Base-by-base conservation (phyloP, 2,797 vertebrate species). In the Manis pentadactyla region DNA sequence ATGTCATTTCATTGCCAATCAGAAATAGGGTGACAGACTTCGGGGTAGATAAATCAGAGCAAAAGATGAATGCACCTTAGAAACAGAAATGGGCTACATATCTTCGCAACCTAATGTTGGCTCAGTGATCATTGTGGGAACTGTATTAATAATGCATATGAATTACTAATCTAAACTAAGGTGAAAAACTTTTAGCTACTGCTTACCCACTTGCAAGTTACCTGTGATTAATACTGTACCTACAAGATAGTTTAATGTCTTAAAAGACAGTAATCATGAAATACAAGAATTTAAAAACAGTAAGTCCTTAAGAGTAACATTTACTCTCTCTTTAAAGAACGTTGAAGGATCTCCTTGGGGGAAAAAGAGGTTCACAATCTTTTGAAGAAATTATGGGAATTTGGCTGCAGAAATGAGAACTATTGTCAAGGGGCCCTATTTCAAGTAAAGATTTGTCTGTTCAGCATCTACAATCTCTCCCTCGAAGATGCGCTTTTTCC, bases 251-350 rank as follows among this genome's bases (percentile, higher is more conserved):
- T 77, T 46, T 46, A 46, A 46, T 73, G n/a, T 73, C 95, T 93
- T 71, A 31, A 92, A 92, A 75, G 61, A 78, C 27, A 92, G 25
- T 61, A 93, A 85, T 83, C 94, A 89, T n/a, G 91, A 75, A 92
- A 71, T 51, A 91, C 27, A 78, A 63, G 37, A 94, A 91, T 37
- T 94, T 86, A 59, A 97, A 92, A 96, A 94, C 27, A 92, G 8
- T 34, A 96, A 73, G 66, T 84, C 37, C 27, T 95, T 94, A 94
- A 87, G 79, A 93, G 59, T 96, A 95, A 93, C 39, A 96, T 85
- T 84, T 79, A 66, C 1, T 93, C 14, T 61, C 46, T 96, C 39
- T 88, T 94, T 97, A 93, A 87, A 71, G 61, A 87, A 93, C 42
- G 1, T 13, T 81, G 51, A 86, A 93, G 69, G n/a, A 75, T 42